phyloP scores from a whole-genome alignment of 2,888 invertebrate species.

The Microctonus aethiopoides region DNA sequence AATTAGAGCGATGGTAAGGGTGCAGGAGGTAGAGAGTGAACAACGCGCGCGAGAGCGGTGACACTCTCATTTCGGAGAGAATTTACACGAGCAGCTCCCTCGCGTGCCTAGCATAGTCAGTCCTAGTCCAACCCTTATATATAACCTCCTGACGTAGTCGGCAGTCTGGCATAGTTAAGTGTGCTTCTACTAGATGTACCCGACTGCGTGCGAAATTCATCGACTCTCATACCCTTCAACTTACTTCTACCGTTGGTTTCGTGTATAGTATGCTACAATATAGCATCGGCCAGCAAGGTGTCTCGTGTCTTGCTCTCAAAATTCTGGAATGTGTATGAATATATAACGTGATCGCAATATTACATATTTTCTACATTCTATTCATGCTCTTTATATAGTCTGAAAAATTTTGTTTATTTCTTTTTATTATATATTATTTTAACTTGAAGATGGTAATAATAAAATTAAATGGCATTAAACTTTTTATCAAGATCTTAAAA shows the following conservation, averaged over 20 bases:
- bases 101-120: conserved; percentile 67
- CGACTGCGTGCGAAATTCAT: conserved; percentile 57
- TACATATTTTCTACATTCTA: too few species aligned
- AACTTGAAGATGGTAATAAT: neutral
- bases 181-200: conserved; percentile 54
- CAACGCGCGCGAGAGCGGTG: conserved; percentile 52
- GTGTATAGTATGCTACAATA: neutral
- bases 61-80: conserved; percentile 66
- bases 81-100: conserved; percentile 64
- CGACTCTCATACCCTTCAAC: conserved; percentile 34
- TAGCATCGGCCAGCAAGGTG: neutral
- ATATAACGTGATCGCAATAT: neutral
- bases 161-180: conserved; percentile 61
- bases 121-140: conserved; percentile 55
- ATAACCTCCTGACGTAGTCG: conserved; percentile 51
- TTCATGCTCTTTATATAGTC: too few species aligned
- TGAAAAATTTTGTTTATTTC: too few species aligned
- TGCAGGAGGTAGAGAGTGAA: conserved; percentile 30
- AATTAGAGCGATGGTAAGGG: conserved; percentile 23
- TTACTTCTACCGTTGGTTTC: conserved; percentile 1
- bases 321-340: neutral
- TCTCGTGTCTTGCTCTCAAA: neutral
- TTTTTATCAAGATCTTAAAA: neutral
- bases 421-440: too few species aligned
- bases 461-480: neutral